Percentiles rank a stretch among this genome's conserved stretches.
phyloP scores from a whole-genome alignment of 2,797 vertebrate genomes.

The Siniperca scherzeri region DNA sequence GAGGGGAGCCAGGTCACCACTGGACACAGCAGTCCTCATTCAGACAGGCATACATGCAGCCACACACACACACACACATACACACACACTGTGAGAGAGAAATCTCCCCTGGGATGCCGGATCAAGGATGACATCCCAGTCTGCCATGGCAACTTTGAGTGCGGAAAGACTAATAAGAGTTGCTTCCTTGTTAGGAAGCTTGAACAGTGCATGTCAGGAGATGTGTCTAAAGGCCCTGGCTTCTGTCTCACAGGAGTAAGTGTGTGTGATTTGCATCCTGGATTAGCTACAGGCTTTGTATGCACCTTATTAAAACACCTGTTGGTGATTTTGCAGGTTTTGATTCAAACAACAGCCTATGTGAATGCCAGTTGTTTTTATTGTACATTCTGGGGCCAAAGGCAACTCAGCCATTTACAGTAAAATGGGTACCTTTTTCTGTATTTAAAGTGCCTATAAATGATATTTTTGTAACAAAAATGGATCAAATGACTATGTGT shows the following conservation, averaged over 20 bases:
- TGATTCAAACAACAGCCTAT: neutral
- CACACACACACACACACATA: slow-evolving; percentile 15
- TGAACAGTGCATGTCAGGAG: slow-evolving; percentile 21
- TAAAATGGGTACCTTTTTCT: neutral
- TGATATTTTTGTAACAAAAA: neutral
- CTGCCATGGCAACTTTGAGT: slow-evolving; percentile 46
- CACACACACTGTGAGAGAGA: slow-evolving; percentile 11
- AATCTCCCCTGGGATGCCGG: slow-evolving; percentile 40
- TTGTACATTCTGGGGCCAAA: neutral
- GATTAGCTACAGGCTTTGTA: slow-evolving; percentile 4
- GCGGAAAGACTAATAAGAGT: slow-evolving; percentile 24
- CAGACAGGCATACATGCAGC: neutral
- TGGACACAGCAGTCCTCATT: slow-evolving; percentile 45
- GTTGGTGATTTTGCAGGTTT: neutral
- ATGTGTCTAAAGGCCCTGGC: slow-evolving; percentile 10
- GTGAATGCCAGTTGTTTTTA: neutral
- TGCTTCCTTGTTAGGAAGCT: slow-evolving; percentile 54
- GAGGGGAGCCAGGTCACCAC: slow-evolving; percentile 47
- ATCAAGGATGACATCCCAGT: slow-evolving; percentile 44
- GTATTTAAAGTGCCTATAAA: neutral
- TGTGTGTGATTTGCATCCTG: slow-evolving; percentile 38
- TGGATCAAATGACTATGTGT: neutral
- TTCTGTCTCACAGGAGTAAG: slow-evolving; percentile 21
- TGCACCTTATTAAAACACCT: slow-evolving; percentile 10
- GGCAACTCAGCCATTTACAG: neutral